A percentile compares a stretch with the other conserved stretches of the same genome.
phyloP scores from a whole-genome alignment of 1,140 invertebrate genomes.

The Papilio polyxenes region DNA sequence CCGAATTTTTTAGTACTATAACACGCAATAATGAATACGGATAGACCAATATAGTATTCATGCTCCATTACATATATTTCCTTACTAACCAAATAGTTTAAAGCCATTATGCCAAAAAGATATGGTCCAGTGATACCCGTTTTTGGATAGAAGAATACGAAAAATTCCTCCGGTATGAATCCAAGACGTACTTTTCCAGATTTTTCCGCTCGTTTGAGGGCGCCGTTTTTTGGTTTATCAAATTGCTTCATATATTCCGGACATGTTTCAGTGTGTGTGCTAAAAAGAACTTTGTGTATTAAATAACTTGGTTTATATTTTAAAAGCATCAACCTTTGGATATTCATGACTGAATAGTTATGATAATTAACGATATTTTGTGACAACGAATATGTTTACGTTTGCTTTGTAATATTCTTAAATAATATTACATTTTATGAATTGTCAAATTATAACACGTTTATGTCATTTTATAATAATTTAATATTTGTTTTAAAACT shows the following conservation, averaged over 20 bases:
- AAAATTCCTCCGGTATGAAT: slow-evolving; percentile 80
- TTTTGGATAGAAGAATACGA: slow-evolving; percentile 94
- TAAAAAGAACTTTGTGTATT: slow-evolving; percentile 3
- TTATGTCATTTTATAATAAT: too few relatives aligned
- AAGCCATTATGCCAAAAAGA: slow-evolving; percentile 86
- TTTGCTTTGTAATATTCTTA: not conserved
- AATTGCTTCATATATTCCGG: slow-evolving; percentile 15
- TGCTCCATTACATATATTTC: slow-evolving; percentile 96
- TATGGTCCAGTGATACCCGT: slow-evolving; percentile 96
- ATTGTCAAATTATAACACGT: not conserved
- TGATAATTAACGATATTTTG: not conserved
- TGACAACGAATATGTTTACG: not conserved
- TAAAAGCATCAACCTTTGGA: slow-evolving; percentile 23
- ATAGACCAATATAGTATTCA: slow-evolving; percentile 91
- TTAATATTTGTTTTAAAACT: not conserved
- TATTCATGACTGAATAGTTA: slow-evolving; percentile 19
- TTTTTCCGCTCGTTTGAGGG: slow-evolving; percentile 48
- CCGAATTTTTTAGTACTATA: slow-evolving; percentile 87
- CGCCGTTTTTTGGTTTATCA: not conserved
- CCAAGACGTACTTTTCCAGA: slow-evolving; percentile 56
- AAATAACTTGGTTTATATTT: not conserved
- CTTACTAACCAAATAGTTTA: slow-evolving; percentile 93
- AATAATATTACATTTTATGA: not conserved
- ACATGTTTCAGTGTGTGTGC: slow-evolving; percentile 21
- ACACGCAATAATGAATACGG: slow-evolving; percentile 85